Conservation (phyloP, 1,140 invertebrate species). For the Rhizoglyphus robini region DNA sequence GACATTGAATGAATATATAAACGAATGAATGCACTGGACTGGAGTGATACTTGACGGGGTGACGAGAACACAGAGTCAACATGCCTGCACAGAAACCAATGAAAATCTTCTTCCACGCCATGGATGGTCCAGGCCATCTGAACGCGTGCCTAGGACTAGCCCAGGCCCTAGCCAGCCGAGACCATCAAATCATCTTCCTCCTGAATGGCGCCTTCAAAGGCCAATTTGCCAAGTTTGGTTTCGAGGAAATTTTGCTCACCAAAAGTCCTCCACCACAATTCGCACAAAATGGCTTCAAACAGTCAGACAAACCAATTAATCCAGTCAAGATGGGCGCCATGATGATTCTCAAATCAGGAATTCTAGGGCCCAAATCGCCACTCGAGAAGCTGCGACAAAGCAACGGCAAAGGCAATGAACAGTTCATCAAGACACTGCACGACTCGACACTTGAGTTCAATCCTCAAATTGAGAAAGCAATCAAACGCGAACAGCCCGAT, state of each 20-base stretch:
- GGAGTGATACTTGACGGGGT: no score
- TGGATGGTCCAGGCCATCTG: not conserved
- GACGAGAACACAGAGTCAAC: no score
- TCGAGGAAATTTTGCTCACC: not conserved
- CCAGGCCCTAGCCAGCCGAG: not conserved
- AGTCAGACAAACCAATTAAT: not conserved
- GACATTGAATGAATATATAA: no score
- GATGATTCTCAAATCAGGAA: not conserved
- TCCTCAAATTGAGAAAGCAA: not conserved
- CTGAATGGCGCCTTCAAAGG: not conserved
- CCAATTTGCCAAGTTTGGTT: not conserved
- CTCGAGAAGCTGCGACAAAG: not conserved
- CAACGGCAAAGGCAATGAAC: not conserved
- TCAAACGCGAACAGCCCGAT: conserved; percentile 13
- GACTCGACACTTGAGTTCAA: not conserved
- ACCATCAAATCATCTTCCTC: not conserved
- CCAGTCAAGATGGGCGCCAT: not conserved
- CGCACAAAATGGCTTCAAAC: not conserved
- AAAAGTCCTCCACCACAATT: not conserved
- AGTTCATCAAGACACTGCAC: not conserved
- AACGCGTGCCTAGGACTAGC: not conserved
- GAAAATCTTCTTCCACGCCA: not conserved
- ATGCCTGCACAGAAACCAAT: no score
- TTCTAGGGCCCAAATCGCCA: not conserved
- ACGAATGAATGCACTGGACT: no score